phyloP scores from a whole-genome alignment of 1,140 invertebrate genomes.

The Drosophila ogumai region DNA sequence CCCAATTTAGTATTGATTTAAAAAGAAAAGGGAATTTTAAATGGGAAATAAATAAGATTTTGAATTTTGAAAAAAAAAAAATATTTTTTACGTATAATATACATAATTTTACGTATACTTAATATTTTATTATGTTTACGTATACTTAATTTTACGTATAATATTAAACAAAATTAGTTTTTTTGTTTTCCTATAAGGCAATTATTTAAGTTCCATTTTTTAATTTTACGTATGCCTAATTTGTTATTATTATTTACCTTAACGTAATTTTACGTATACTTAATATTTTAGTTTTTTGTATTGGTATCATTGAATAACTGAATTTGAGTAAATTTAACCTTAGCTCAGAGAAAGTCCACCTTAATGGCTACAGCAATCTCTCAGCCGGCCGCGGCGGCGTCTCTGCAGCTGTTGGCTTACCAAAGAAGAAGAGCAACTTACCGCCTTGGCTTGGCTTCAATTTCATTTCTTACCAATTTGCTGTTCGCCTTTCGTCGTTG shows the following conservation, averaged over 20 bases:
- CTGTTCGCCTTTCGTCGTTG: constrained; percentile 11
- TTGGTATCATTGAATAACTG: too few relatives aligned
- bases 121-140: not conserved
- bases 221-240: not conserved
- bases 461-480: constrained; percentile 57
- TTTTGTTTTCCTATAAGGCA: too few relatives aligned
- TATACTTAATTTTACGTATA: not conserved
- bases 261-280: not conserved
- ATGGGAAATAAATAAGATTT: not conserved
- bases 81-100: not conserved
- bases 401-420: constrained; percentile 13
- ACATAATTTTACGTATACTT: not conserved
- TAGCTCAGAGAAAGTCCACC: not conserved
- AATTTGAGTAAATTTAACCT: not conserved
- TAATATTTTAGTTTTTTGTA: not conserved
- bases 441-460: constrained; percentile 33
- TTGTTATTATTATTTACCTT: not conserved
- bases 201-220: too few relatives aligned
- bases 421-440: constrained; percentile 37
- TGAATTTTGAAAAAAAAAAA: not conserved
- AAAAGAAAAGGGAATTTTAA: not conserved
- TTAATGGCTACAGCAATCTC: constrained; percentile 2
- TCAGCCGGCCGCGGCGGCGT: constrained; percentile 5
- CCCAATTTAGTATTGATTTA: not conserved
- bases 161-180: not conserved